Evolutionary conservation across 1,140 invertebrate species (phyloP), one percentile per base, ranked within the genome.

Genomic region (Ptiloglossa arizonensis): DNA sequence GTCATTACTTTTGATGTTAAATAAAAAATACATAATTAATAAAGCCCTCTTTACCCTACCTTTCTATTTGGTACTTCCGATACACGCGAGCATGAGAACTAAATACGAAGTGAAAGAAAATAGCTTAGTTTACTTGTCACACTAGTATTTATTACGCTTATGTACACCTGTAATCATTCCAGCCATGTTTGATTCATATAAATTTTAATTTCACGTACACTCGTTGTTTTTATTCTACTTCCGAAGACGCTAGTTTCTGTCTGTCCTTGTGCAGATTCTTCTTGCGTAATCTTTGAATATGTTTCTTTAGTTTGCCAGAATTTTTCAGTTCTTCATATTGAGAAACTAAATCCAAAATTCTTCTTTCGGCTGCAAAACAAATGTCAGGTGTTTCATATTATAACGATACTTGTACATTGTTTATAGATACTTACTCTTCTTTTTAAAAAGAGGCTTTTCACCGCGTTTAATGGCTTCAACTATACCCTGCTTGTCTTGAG

Each of bases 291-390:
- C 96, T 96, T 76, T 95, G 94, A 80, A 97, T 93, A 86, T 97
- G 96, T 87, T 96, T 96, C 75, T 96, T 94, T 5, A 97, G 82
- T 92, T 95, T 95, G 46, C 96, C 96, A 0, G 90, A 92, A 74
- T 94, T 94, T 87, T 97, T 96, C 13, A 97, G 89, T 71, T 96
- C 94, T 78, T 96, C 95, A 83, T 95, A 97, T 88, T 96, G 95
- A 32, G 95, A 93, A 15, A 96, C 94, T 38, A 97, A 87, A 50
- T 95, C 92, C 46, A 95, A 88, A 48, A 96, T 91, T 80, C 95
- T 95, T 77, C 94, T 94, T 57, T 96, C 95, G 89, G 95, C 96
- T 97, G 89, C 50, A 95, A 94, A 73, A 35, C 5, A 50, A 73
- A 76, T n/a, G n/a, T n/a, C n/a, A 41, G 11, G 13, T 41, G 41